phyloP scores from a whole-genome alignment of 2,888 invertebrate genomes.

The Lasioglossum vierecki region DNA sequence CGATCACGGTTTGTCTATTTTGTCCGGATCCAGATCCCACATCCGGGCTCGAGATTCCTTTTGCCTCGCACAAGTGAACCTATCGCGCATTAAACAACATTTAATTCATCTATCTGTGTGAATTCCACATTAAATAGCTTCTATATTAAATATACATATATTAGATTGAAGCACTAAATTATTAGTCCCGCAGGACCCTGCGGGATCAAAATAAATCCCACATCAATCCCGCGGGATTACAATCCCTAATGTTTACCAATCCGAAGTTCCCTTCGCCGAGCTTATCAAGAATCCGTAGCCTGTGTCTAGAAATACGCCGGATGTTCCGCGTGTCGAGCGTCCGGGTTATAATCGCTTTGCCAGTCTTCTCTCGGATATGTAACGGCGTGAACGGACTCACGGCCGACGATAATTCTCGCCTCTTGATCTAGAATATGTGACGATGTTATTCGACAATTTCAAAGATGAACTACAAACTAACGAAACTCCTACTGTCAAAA shows the following conservation, averaged over 20 bases:
- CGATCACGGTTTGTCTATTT: conserved; percentile 90
- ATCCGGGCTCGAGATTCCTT: conserved; percentile 87
- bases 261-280: conserved; percentile 95
- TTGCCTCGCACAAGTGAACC: conserved; percentile 92
- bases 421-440: conserved; percentile 85
- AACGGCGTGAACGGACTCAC: conserved; percentile 90
- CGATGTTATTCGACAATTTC: background rate
- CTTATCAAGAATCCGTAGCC: conserved; percentile 92
- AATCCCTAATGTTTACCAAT: conserved; percentile 85
- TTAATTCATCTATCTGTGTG: background rate
- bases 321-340: conserved; percentile 76
- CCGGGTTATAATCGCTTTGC: conserved; percentile 69
- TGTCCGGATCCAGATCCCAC: conserved; percentile 86
- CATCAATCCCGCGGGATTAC: no score
- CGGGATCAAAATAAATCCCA: no score
- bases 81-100: conserved; percentile 75
- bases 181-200: no score
- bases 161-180: no score
- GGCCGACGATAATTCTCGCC: conserved; percentile 88
- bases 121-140: background rate
- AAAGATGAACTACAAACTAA: background rate
- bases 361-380: conserved; percentile 87
- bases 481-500: conserved; percentile 86
- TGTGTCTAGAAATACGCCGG: conserved; percentile 90
- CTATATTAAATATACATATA: no score